A percentile compares a stretch with the other conserved stretches of the same genome.
These are phyloP conservation scores for Listronotus bonariensis DNA, from an alignment of 1,140 invertebrate genomes.

Conservation along the genomic window DNA sequence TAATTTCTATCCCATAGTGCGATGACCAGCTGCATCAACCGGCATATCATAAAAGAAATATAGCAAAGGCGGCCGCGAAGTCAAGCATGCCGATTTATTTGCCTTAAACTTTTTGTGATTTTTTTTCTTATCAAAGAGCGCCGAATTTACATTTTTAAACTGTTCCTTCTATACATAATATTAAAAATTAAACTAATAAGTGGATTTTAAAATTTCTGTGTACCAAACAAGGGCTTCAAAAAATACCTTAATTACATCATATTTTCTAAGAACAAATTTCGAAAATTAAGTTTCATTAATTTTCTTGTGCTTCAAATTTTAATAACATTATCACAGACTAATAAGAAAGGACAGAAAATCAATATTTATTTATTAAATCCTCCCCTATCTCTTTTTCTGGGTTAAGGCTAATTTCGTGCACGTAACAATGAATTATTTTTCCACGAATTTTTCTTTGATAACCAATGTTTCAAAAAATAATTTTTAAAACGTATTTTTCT, in stretches of 20 bases:
- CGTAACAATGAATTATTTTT: slow-evolving; percentile 41
- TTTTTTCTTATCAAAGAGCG: no score
- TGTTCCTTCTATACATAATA: no score
- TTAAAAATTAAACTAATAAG: no score
- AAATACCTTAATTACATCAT: neutral
- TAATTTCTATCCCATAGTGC: no score
- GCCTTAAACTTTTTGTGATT: no score
- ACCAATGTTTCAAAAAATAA: no score
- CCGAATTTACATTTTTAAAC: no score
- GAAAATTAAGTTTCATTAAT: slow-evolving; percentile 3
- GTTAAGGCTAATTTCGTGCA: slow-evolving; percentile 40
- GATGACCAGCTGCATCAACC: no score
- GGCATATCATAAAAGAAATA: no score
- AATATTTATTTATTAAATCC: neutral
- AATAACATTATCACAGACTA: neutral
- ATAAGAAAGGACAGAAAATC: slow-evolving; percentile 13
- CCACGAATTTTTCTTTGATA: neutral
- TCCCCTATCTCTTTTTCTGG: slow-evolving; percentile 21
- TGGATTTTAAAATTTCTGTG: neutral
- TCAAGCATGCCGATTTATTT: no score
- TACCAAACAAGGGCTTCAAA: neutral
- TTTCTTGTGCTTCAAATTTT: slow-evolving; percentile 3
- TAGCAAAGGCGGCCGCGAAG: no score
- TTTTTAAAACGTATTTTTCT: no score
- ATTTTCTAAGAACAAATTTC: neutral